Conservation (phyloP, 2,113 vertebrate species). For the cattle (Bos taurus) region ARS-UCD2.0 NC_037329.1:49537501-49538000, state of each 20-base stretch:
- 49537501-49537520: neutral
- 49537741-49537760: neutral
- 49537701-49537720: neutral
- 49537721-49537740: neutral
- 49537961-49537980: neutral
- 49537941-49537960: neutral
- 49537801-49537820: neutral
- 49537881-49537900: neutral
- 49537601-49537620: neutral
- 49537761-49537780: neutral
- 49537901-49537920: neutral
- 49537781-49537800: neutral
- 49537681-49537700: neutral
- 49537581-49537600: neutral
- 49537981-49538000: neutral
- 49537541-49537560: neutral
- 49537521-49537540: neutral
- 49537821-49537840: neutral
- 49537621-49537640: neutral
- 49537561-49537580: neutral
- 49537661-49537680: neutral
- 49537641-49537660: fast-evolving
- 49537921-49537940: neutral
- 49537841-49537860: neutral
- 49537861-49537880: neutral